Conservation (phyloP, 2,797 vertebrate species). For the Galago senegalensis region DNA sequence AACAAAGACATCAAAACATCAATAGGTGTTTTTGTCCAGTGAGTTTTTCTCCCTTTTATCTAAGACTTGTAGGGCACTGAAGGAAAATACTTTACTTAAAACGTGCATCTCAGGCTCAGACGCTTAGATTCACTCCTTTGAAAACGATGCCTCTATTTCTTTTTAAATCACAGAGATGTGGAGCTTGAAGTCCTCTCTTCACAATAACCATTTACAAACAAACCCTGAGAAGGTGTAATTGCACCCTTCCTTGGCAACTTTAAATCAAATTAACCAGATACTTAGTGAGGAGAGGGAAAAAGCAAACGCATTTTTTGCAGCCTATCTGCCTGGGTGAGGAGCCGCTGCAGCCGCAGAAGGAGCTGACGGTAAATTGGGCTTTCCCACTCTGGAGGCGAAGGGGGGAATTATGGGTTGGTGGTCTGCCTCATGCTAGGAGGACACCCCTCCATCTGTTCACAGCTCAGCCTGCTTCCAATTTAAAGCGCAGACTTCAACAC, state of each 20-base stretch:
- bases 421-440: slow-evolving; percentile 88
- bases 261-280: slow-evolving; percentile 76
- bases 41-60: slow-evolving; percentile 21
- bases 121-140: slow-evolving; percentile 29
- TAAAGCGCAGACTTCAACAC: slow-evolving; percentile 87
- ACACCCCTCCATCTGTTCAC: slow-evolving; percentile 90
- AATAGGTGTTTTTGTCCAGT: neutral
- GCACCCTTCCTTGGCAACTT: slow-evolving; percentile 71
- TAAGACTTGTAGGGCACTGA: neutral
- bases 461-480: slow-evolving; percentile 88
- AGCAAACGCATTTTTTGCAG: slow-evolving; percentile 82
- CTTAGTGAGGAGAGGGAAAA: slow-evolving; percentile 70
- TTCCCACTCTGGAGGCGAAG: slow-evolving; percentile 92
- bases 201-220: slow-evolving; percentile 53
- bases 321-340: slow-evolving; percentile 86
- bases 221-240: slow-evolving; percentile 1
- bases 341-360: slow-evolving; percentile 91
- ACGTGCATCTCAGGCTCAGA: slow-evolving; percentile 49
- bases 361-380: slow-evolving; percentile 90
- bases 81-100: slow-evolving; percentile 60
- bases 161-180: slow-evolving; percentile 55
- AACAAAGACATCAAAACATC: slow-evolving; percentile 49
- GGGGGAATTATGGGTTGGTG: slow-evolving; percentile 92
- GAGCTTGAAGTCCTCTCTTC: neutral
- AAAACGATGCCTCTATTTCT: slow-evolving; percentile 25